Conservation (phyloP, 2,797 vertebrate species). For the Balearica regulorum region DNA sequence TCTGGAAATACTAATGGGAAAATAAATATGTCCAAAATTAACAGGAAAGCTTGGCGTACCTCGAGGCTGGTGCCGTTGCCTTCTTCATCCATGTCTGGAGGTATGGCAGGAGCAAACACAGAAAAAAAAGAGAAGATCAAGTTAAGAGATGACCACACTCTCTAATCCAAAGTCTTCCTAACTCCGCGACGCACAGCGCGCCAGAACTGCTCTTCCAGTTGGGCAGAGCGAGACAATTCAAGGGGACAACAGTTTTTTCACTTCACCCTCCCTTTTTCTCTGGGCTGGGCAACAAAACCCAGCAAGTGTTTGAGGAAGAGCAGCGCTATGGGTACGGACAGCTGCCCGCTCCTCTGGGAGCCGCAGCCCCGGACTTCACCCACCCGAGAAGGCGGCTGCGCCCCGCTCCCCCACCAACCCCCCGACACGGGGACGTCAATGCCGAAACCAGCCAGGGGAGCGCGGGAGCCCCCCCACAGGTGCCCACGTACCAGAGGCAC, state of each 20-base stretch:
- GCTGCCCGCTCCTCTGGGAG: fast-evolving
- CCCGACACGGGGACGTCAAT: too few species aligned
- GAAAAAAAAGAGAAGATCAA: fast-evolving
- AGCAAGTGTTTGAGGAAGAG: not conserved
- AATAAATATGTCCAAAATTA: fast-evolving
- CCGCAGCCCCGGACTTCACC: too few species aligned
- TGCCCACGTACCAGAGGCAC: not conserved
- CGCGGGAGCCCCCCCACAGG: not conserved
- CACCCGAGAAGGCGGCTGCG: not conserved
- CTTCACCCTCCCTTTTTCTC: not conserved
- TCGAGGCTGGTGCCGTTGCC: conserved; percentile 71
- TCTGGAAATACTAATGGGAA: fast-evolving
- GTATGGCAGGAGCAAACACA: not conserved
- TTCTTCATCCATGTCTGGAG: conserved; percentile 71
- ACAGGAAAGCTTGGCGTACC: not conserved
- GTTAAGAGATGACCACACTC: fast-evolving
- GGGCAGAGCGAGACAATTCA: not conserved
- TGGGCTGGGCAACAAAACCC: not conserved
- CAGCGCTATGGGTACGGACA: not conserved
- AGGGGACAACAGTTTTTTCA: too few species aligned
- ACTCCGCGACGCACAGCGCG: fast-evolving
- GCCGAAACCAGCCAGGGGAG: too few species aligned
- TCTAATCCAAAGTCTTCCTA: too few species aligned
- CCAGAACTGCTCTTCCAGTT: not conserved
- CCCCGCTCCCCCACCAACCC: too few species aligned